Evolutionary conservation across 2,888 invertebrate genomes (phyloP).

Genomic region (Caenorhabditis panamensis): DNA sequence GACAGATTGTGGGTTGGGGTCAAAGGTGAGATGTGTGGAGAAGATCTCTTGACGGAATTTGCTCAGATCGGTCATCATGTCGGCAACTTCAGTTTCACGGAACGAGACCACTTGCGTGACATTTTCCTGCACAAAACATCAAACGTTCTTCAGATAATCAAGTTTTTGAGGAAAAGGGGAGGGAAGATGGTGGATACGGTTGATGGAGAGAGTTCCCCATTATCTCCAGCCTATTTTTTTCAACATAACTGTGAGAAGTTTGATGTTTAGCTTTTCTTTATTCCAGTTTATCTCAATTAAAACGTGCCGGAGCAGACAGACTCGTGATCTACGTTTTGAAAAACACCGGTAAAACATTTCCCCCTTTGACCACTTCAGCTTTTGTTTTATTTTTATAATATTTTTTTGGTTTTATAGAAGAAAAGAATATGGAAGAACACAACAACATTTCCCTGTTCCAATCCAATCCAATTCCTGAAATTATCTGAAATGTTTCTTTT

Average conservation of each 20-base stretch:
- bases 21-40: slow-evolving; percentile 65
- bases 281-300: too few relatives aligned
- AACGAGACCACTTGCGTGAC: slow-evolving; percentile 57
- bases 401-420: too few relatives aligned
- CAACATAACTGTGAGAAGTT: too few relatives aligned
- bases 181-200: too few relatives aligned
- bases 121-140: slow-evolving; percentile 60
- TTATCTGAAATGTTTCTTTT: neutral
- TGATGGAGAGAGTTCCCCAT: neutral
- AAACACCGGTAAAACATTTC: too few relatives aligned
- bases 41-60: slow-evolving; percentile 65
- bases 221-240: too few relatives aligned
- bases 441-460: neutral
- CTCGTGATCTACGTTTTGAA: too few relatives aligned
- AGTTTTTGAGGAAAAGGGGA: neutral
- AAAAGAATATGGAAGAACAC: too few relatives aligned
- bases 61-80: slow-evolving; percentile 61
- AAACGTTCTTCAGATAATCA: neutral
- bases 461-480: slow-evolving; percentile 17
- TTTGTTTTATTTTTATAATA: neutral
- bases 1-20: slow-evolving; percentile 64
- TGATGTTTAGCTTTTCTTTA: too few relatives aligned
- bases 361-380: neutral
- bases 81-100: slow-evolving; percentile 56
- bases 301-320: too few relatives aligned